These are phyloP conservation scores for Graptemys geographica DNA, from an alignment of 2,797 vertebrate genomes.

Conservation along the genomic window DNA sequence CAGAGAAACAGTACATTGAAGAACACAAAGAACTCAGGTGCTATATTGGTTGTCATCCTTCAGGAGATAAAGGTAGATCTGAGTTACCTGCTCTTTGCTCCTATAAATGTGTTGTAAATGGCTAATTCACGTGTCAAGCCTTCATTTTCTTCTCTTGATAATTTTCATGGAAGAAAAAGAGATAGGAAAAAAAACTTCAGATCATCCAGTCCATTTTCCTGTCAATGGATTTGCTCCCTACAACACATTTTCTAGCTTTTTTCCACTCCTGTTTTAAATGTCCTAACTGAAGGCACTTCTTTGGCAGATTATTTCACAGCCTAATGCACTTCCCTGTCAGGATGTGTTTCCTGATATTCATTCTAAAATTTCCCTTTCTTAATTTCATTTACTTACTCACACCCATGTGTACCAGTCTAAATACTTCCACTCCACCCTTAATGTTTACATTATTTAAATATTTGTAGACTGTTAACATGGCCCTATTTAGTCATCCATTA, in stretches of 20 bases:
- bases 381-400: constrained; percentile 47
- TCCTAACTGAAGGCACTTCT: background rate
- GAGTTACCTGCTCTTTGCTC: background rate
- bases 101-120: background rate
- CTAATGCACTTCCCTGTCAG: constrained; percentile 1
- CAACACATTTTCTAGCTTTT: constrained; percentile 14
- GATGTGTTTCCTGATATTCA: constrained; percentile 26
- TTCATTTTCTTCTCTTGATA: background rate
- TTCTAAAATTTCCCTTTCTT: background rate
- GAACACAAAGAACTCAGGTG: background rate
- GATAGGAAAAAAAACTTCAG: background rate
- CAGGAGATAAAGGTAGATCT: background rate
- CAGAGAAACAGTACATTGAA: background rate
- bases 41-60: fast-evolving
- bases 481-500: constrained; percentile 24
- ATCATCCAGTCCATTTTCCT: background rate
- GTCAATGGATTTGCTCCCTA: background rate
- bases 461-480: constrained; percentile 12
- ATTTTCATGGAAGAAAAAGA: constrained; percentile 1
- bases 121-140: background rate
- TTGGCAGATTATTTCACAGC: constrained; percentile 10
- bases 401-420: constrained; percentile 20
- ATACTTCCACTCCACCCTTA: constrained; percentile 32
- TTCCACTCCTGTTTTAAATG: background rate
- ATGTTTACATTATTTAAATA: constrained; percentile 43